These are phyloP conservation scores for Palythoa grandis DNA, from an alignment of 92 coral and sea anemone species.

Conservation along the genomic window DNA sequence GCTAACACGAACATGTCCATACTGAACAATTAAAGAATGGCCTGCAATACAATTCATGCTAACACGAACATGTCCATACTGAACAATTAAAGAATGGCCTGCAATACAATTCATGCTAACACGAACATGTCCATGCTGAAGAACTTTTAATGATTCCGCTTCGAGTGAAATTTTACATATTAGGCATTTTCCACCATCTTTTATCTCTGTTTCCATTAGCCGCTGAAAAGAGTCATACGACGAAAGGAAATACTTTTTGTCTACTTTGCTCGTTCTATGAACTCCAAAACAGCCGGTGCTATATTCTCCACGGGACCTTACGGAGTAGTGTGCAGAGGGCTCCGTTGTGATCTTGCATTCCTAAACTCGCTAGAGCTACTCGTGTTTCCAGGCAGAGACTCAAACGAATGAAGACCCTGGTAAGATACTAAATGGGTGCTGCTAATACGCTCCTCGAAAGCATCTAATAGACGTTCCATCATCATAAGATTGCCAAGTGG, in stretches of 20 bases:
- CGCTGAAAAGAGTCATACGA: slow-evolving; percentile 21
- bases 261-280: slow-evolving; percentile 28
- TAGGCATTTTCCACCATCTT: slow-evolving; percentile 38
- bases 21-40: too few relatives aligned
- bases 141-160: slow-evolving; percentile 1
- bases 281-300: slow-evolving; percentile 35
- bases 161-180: slow-evolving; percentile 23
- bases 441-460: not conserved
- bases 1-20: too few relatives aligned
- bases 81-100: slow-evolving; percentile 39
- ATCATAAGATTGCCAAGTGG: slow-evolving; percentile 34
- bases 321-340: not conserved
- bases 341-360: slow-evolving; percentile 20
- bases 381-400: not conserved
- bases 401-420: not conserved
- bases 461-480: slow-evolving; percentile 38
- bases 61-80: too few relatives aligned
- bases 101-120: slow-evolving; percentile 28
- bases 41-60: too few relatives aligned
- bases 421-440: not conserved
- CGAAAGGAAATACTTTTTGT: slow-evolving; percentile 32
- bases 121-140: slow-evolving; percentile 28
- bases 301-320: slow-evolving; percentile 26
- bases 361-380: not conserved
- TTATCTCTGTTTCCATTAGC: slow-evolving; percentile 8